Conservation (phyloP, 2,113 vertebrate genomes). For the Pavo muticus region DNA sequence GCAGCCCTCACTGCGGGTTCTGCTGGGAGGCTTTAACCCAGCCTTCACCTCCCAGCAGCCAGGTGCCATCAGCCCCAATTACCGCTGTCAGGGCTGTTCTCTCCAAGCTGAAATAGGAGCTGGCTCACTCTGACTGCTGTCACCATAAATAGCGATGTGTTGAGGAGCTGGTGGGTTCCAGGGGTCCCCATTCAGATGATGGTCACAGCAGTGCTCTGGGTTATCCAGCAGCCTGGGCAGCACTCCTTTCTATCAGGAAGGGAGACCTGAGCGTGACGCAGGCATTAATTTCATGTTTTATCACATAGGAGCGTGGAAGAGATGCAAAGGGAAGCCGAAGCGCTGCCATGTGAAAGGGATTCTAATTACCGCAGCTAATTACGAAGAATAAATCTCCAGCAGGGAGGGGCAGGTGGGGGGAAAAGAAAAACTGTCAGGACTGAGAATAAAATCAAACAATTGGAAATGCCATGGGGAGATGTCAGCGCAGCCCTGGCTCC, state of each 20-base stretch:
- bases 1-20: background rate
- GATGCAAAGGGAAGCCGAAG: background rate
- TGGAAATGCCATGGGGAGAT: background rate
- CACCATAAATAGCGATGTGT: background rate
- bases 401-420: background rate
- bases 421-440: background rate
- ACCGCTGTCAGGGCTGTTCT: conserved; percentile 18
- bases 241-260: background rate
- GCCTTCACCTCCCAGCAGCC: conserved; percentile 2
- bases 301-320: background rate
- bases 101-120: conserved; percentile 17
- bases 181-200: background rate
- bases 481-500: fast-evolving
- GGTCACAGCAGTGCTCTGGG: background rate
- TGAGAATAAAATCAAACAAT: background rate
- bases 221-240: background rate
- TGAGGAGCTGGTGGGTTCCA: background rate
- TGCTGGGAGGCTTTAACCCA: conserved; percentile 26
- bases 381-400: background rate
- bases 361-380: conserved; percentile 32
- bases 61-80: conserved; percentile 6
- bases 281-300: background rate
- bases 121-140: background rate
- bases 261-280: background rate
- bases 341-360: background rate